phyloP scores from a whole-genome alignment of 2,888 invertebrate species.

The Callinectes sapidus region DNA sequence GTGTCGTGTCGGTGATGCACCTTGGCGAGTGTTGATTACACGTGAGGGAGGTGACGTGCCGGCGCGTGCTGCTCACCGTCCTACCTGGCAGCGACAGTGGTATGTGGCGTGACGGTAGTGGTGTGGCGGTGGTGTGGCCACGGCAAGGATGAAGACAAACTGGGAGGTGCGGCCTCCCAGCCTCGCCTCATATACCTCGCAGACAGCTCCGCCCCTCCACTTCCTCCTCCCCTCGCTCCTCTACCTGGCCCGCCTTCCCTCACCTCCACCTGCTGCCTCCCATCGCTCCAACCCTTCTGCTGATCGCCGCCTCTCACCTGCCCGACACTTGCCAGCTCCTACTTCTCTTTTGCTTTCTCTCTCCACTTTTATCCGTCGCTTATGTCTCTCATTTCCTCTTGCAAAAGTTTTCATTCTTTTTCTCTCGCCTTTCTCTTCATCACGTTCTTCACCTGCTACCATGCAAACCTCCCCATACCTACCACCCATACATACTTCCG shows the following conservation, averaged over 20 bases:
- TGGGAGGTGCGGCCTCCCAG: slow-evolving; percentile 33
- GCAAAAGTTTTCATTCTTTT: not conserved
- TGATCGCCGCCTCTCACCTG: not conserved
- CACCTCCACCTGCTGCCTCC: slow-evolving; percentile 22
- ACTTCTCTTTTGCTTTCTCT: not conserved
- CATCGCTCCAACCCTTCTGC: not conserved
- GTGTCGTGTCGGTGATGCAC: not conserved
- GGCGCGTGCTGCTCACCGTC: not conserved
- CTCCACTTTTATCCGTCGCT: not conserved
- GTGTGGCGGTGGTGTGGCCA: slow-evolving; percentile 38
- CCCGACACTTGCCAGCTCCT: not conserved
- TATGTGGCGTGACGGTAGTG: not conserved
- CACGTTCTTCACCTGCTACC: not conserved
- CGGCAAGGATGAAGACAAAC: not conserved
- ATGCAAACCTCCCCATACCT: not conserved
- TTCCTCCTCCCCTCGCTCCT: slow-evolving; percentile 18
- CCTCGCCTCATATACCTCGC: slow-evolving; percentile 33
- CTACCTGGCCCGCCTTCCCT: not conserved
- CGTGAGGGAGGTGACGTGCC: not conserved
- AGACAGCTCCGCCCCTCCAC: slow-evolving; percentile 34
- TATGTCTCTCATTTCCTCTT: not conserved
- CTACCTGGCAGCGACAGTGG: not conserved
- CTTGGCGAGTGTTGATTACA: not conserved
- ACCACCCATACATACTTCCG: not conserved
- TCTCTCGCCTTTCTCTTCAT: not conserved